Conservation (phyloP, 1,140 invertebrate genomes). For the Lordiphosa mommai region DNA sequence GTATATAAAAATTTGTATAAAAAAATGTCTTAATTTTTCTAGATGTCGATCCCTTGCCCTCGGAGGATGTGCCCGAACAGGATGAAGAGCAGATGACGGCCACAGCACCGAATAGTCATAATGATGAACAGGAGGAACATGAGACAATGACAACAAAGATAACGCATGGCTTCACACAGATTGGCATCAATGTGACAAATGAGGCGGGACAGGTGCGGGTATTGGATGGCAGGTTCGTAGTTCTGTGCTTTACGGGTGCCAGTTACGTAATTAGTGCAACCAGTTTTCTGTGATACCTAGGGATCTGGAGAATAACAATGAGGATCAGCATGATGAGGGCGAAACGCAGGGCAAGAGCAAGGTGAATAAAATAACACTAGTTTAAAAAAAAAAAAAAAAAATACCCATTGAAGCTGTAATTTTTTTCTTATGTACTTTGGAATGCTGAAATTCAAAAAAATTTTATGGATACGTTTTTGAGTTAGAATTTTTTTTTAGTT, state of each 20-base stretch:
- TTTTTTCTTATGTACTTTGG: too few relatives aligned
- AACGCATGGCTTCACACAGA: slow-evolving; percentile 57
- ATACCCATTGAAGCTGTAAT: background rate
- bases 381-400: background rate
- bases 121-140: slow-evolving; percentile 27
- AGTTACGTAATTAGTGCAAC: slow-evolving; percentile 77
- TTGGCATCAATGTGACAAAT: slow-evolving; percentile 78
- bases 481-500: too few relatives aligned
- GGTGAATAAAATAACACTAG: too few relatives aligned
- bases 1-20: background rate
- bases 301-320: slow-evolving; percentile 76
- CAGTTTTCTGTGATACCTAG: slow-evolving; percentile 74
- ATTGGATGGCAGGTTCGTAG: slow-evolving; percentile 74
- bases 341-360: slow-evolving; percentile 53
- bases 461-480: too few relatives aligned
- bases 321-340: slow-evolving; percentile 69
- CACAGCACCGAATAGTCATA: slow-evolving; percentile 33
- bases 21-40: background rate
- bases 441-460: too few relatives aligned
- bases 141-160: slow-evolving; percentile 1
- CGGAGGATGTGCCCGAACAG: slow-evolving; percentile 36
- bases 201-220: slow-evolving; percentile 73
- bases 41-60: slow-evolving; percentile 64
- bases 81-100: slow-evolving; percentile 12
- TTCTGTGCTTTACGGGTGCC: slow-evolving; percentile 56